Base-by-base conservation (phyloP, 2,113 vertebrate genomes). In the Chaetura pelagica region DNA sequence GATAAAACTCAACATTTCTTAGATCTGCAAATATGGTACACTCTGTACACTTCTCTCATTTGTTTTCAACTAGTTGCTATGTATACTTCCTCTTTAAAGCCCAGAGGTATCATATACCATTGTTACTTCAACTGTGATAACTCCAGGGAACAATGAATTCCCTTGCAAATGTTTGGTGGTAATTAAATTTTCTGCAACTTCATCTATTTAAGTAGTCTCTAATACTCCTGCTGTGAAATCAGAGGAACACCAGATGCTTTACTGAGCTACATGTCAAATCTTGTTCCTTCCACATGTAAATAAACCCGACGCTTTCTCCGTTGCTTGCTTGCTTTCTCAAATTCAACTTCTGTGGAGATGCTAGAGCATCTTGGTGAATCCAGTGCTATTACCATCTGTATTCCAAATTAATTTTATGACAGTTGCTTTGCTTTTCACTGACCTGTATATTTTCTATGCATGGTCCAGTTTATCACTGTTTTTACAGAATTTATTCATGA, bases 171-270 rank as follows among this genome's bases (percentile, higher is more conserved):
- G 86, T 40, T 91, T 54, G 92, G 48, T 49, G 64, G 80, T 89
- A 94, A 92, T 94, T 90, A 88, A 51, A 93, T 96, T 90, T 95
- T 90, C 57, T 89, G 27, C 91, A 84, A 61, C 10, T 81, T 87
- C 73, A 29, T 94, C 84, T 97, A 16, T 91, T 77, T 92, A 78
- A 94, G 86, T 75, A 89, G 80, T 81, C n/a, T 81, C 48, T 89
- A 84, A 78, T 87, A 64, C 15, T 94, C 69, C 80, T 94, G 73
- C 80, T 96, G 77, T 82, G 93, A 92, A 94, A 78, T 75, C 32
- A 81, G 67, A 90, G 83, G 52, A 89, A 81, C 57, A 90, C 49
- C 93, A 93, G 95, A 82, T 92, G 76, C 77, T 87, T 84, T 87
- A 63, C 48, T 61, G 77, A 93, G 69, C 44, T 27, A 15, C 30